phyloP scores from a whole-genome alignment of 2,888 invertebrate genomes.

The Bimastos eiseni region DNA sequence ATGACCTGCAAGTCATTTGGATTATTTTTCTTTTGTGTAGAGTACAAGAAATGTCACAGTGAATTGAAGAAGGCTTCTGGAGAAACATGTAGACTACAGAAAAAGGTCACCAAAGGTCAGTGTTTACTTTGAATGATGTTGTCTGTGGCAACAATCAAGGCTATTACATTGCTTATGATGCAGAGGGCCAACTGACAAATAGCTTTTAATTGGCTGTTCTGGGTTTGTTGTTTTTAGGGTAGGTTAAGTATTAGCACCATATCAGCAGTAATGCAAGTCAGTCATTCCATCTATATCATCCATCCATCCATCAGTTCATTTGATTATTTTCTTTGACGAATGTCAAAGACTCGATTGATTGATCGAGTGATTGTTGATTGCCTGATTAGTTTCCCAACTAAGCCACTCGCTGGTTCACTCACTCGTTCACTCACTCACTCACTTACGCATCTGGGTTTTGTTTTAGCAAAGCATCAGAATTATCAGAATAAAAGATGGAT shows the following conservation, averaged over 20 bases:
- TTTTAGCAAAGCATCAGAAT: background rate
- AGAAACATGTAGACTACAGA: constrained; percentile 1
- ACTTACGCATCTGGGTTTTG: background rate
- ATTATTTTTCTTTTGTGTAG: background rate
- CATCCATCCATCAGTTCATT: background rate
- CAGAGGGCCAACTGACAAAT: background rate
- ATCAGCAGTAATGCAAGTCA: background rate
- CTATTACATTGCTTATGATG: background rate
- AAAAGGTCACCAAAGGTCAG: constrained; percentile 21
- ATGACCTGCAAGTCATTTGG: background rate
- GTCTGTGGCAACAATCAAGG: background rate
- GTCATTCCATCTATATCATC: background rate
- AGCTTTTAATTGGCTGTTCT: background rate
- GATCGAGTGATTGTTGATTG: background rate
- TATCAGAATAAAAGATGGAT: background rate
- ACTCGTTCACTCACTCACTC: background rate
- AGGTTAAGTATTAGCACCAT: background rate
- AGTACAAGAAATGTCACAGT: constrained; percentile 22
- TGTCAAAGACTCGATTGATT: background rate
- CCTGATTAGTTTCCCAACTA: background rate
- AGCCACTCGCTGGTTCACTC: background rate
- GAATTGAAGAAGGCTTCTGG: constrained; percentile 20
- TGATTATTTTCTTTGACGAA: background rate
- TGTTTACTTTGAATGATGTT: background rate
- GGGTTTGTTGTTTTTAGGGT: background rate